phyloP scores from a whole-genome alignment of 2,888 invertebrate genomes.

The Macropis europaea region DNA sequence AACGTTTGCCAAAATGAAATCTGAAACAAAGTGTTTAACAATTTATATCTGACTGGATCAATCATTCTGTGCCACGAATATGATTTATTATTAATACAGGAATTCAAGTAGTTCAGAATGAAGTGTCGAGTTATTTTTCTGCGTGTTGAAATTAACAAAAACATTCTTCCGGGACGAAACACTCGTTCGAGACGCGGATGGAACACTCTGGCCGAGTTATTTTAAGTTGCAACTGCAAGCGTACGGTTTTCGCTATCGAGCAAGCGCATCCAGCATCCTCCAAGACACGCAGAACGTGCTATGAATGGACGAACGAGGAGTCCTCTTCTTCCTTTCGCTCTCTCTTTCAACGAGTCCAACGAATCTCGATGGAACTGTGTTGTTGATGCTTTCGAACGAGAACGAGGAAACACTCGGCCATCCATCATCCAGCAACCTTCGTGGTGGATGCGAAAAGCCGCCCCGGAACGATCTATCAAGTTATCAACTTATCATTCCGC shows the following conservation, averaged over 20 bases:
- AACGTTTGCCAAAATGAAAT: too few relatives aligned
- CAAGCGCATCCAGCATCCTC: background rate
- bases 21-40: too few relatives aligned
- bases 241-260: background rate
- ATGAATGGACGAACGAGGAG: constrained; percentile 12
- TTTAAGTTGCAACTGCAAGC: too few relatives aligned
- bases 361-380: background rate
- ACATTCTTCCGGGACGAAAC: too few relatives aligned
- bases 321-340: background rate
- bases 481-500: constrained; percentile 31
- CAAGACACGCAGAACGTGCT: background rate
- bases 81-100: too few relatives aligned
- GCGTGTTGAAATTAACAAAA: too few relatives aligned
- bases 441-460: background rate
- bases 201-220: too few relatives aligned
- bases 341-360: constrained; percentile 2
- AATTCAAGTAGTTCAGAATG: too few relatives aligned
- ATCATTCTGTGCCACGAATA: too few relatives aligned
- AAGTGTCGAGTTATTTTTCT: too few relatives aligned
- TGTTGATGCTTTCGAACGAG: background rate
- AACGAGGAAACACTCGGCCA: background rate
- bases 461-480: constrained; percentile 26
- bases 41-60: too few relatives aligned
- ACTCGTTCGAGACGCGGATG: too few relatives aligned
- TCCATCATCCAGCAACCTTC: constrained; percentile 20